These are phyloP conservation scores for Bos javanicus DNA, from an alignment of 2,113 vertebrate species.

Conservation along the genomic window DNA sequence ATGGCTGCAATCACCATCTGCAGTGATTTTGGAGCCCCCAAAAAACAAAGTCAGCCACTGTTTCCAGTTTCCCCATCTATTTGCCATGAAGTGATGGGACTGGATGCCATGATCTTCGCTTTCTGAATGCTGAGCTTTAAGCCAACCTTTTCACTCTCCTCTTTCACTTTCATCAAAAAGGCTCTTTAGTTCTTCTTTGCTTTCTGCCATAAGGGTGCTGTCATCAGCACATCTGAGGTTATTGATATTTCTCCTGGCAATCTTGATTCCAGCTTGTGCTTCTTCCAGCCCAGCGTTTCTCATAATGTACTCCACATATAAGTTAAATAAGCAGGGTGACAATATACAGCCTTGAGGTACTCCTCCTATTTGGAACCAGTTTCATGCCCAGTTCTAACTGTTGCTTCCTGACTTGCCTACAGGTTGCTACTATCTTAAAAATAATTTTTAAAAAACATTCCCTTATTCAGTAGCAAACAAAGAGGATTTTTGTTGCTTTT, in stretches of 20 bases:
- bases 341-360: background rate
- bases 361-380: background rate
- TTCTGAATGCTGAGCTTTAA: background rate
- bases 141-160: background rate
- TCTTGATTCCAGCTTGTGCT: background rate
- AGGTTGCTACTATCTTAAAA: background rate
- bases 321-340: background rate
- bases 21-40: background rate
- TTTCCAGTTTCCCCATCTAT: background rate
- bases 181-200: background rate
- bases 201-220: background rate
- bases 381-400: background rate
- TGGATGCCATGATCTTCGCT: background rate
- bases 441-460: background rate
- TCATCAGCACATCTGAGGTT: background rate
- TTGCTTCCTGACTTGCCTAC: background rate
- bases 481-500: background rate
- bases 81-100: background rate
- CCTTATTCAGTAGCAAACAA: conserved; percentile 26
- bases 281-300: background rate
- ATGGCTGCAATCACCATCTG: background rate
- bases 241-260: background rate
- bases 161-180: background rate
- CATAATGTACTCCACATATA: background rate
- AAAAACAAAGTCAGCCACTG: background rate